Conservation (phyloP, 2,888 invertebrate species). For the Rhingia rostrata region DNA sequence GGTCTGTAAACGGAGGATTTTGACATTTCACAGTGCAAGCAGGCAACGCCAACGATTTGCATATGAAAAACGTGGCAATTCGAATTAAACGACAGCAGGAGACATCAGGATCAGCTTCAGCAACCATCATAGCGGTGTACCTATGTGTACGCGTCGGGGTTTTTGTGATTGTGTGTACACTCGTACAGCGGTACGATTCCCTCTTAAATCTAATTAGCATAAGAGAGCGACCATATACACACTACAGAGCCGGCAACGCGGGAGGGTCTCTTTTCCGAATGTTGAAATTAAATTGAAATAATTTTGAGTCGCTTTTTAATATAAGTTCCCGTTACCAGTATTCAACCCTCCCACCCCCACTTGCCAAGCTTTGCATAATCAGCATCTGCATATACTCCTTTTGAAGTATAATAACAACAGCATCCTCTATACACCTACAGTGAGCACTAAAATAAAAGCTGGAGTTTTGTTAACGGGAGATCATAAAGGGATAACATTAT, state of each 20-base stretch:
- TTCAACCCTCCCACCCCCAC: not conserved
- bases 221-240: constrained; percentile 32
- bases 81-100: constrained; percentile 64
- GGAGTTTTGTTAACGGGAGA: constrained; percentile 69
- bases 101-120: constrained; percentile 51
- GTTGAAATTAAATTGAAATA: constrained; percentile 69
- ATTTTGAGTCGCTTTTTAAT: constrained; percentile 70
- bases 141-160: constrained; percentile 3
- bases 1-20: not conserved
- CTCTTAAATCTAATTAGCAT: constrained; percentile 70
- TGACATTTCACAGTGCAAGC: constrained; percentile 53
- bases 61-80: constrained; percentile 67
- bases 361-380: constrained; percentile 61
- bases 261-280: constrained; percentile 7
- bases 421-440: not conserved
- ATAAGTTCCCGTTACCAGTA: constrained; percentile 37
- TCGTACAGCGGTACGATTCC: constrained; percentile 37
- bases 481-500: constrained; percentile 72
- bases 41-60: constrained; percentile 58
- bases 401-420: constrained; percentile 48
- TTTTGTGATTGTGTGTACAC: not conserved
- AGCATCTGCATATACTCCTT: constrained; percentile 23
- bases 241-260: constrained; percentile 4
- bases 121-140: constrained; percentile 14
- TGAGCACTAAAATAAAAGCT: constrained; percentile 66